These are phyloP conservation scores for Agonum fuliginosum DNA, from an alignment of 2,888 invertebrate genomes.

Conservation along the genomic window DNA sequence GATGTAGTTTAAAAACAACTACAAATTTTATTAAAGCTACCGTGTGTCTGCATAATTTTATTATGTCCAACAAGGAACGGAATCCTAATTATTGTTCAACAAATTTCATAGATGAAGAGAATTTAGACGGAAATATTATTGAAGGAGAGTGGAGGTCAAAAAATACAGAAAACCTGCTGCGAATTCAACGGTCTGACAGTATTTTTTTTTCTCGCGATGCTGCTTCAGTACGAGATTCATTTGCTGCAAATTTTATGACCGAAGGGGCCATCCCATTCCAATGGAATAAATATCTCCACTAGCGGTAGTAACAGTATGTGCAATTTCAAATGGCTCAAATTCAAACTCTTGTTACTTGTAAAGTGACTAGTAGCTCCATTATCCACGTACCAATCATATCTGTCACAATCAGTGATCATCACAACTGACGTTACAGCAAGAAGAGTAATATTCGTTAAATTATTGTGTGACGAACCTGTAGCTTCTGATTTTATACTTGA, in stretches of 20 bases:
- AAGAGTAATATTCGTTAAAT: constrained; percentile 3
- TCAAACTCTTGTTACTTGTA: constrained; percentile 15
- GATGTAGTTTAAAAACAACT: too few species aligned
- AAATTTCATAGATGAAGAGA: too few species aligned
- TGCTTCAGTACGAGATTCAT: too few species aligned
- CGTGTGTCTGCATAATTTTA: too few species aligned
- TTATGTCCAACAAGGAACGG: too few species aligned
- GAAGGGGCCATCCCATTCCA: background rate
- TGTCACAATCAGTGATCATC: background rate
- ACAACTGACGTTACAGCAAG: background rate
- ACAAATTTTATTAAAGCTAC: too few species aligned
- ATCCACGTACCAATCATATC: constrained; percentile 52
- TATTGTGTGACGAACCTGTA: background rate
- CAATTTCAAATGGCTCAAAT: constrained; percentile 19
- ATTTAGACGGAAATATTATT: too few species aligned
- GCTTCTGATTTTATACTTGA: constrained; percentile 16
- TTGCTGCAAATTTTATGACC: background rate
- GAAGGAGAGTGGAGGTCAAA: too few species aligned
- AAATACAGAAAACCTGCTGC: too few species aligned
- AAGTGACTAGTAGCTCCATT: constrained; percentile 54
- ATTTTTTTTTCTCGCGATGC: too few species aligned
- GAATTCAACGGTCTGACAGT: too few species aligned
- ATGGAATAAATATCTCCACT: constrained; percentile 21
- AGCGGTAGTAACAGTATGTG: constrained; percentile 32
- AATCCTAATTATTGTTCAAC: too few species aligned